Percentiles rank a stretch among this genome's conserved stretches.
phyloP scores from a whole-genome alignment of 1,140 invertebrate genomes.

The Drosophila yakuba region DNA sequence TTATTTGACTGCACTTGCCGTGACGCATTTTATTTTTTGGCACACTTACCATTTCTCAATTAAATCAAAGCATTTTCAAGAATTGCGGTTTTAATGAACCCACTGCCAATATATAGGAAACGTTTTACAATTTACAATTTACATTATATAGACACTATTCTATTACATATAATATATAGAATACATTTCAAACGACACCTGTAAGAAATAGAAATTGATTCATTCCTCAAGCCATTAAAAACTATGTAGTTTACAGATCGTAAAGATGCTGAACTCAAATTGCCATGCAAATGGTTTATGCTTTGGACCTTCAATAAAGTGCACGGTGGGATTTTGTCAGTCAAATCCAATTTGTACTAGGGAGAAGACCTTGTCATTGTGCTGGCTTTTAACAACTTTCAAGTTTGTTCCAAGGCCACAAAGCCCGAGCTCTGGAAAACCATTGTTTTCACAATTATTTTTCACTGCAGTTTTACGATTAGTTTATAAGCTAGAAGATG shows the following conservation, averaged over 20 bases:
- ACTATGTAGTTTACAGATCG: conserved; percentile 6
- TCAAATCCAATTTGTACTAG: background rate
- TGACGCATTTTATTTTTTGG: conserved; percentile 26
- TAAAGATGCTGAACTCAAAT: conserved; percentile 22
- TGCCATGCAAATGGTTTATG: conserved; percentile 37
- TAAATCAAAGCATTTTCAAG: conserved; percentile 11
- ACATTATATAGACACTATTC: background rate
- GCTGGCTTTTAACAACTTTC: conserved; percentile 49
- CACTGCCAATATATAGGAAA: conserved; percentile 11
- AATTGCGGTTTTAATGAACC: conserved; percentile 22
- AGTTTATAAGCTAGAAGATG: too few species aligned
- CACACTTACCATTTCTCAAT: conserved; percentile 29
- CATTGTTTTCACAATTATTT: conserved; percentile 3
- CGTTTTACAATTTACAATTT: conserved; percentile 15
- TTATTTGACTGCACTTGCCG: background rate
- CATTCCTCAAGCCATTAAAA: background rate
- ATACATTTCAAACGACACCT: background rate
- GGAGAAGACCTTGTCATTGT: conserved; percentile 47
- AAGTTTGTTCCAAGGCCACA: conserved; percentile 21
- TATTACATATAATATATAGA: background rate
- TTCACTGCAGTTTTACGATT: background rate
- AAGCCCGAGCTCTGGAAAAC: conserved; percentile 7
- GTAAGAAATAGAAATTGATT: background rate
- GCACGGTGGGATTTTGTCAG: conserved; percentile 21
- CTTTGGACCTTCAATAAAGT: conserved; percentile 33